phyloP scores from a whole-genome alignment of 2,888 invertebrate genomes.

The Sylvicola cinctus region DNA sequence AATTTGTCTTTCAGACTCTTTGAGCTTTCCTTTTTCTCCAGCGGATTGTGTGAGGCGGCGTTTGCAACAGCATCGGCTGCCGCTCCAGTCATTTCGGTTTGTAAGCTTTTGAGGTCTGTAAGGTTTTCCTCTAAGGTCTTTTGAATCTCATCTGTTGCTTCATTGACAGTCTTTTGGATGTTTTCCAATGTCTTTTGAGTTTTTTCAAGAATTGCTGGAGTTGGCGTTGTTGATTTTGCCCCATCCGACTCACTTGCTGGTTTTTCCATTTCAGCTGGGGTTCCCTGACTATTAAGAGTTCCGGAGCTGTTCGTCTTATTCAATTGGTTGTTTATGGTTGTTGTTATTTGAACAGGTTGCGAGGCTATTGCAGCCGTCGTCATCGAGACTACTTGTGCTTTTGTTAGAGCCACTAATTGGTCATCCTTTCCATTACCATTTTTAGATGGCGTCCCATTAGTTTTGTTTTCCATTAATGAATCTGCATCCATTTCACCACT shows the following conservation, averaged over 20 bases:
- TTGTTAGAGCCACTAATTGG: constrained; percentile 12
- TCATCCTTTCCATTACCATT: constrained; percentile 6
- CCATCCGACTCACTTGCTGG: not conserved
- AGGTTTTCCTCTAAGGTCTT: constrained; percentile 22
- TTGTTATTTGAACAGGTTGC: constrained; percentile 32
- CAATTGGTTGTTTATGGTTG: constrained; percentile 31
- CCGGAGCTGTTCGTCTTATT: constrained; percentile 8
- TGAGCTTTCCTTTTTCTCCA: constrained; percentile 8
- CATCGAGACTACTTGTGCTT: constrained; percentile 28
- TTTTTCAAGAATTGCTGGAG: constrained; percentile 17
- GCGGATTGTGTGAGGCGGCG: constrained; percentile 15
- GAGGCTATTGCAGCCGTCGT: constrained; percentile 35
- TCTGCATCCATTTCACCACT: not conserved
- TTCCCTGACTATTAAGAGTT: too few species aligned
- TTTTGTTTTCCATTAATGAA: not conserved
- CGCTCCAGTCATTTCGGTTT: not conserved
- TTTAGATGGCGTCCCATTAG: not conserved
- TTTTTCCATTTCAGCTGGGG: not conserved
- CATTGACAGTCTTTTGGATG: constrained; percentile 19
- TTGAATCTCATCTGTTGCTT: constrained; percentile 20
- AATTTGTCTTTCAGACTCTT: constrained; percentile 2
- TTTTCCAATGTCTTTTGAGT: constrained; percentile 18
- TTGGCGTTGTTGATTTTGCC: constrained; percentile 1
- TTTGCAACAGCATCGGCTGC: constrained; percentile 6
- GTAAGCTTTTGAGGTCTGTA: constrained; percentile 15